phyloP scores from a whole-genome alignment of 1,140 invertebrate species.

The Tetragonula clypearis region DNA sequence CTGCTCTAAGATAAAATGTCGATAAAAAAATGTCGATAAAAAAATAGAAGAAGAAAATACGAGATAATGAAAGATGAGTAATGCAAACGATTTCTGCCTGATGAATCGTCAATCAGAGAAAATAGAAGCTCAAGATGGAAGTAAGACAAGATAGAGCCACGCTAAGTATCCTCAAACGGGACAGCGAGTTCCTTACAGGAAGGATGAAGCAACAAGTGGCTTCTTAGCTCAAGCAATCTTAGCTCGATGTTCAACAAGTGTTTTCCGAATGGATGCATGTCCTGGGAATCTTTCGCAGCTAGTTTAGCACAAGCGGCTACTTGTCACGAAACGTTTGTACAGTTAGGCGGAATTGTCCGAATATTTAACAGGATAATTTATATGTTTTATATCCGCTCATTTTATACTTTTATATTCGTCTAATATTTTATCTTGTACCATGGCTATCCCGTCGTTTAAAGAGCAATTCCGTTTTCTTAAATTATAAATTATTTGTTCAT shows the following conservation, averaged over 20 bases:
- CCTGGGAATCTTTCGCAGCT: constrained; percentile 37
- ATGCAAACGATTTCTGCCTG: not conserved
- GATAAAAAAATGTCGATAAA: too few relatives aligned
- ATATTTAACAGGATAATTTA: not conserved
- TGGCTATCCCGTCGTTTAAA: too few relatives aligned
- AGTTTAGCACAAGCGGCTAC: constrained; percentile 9
- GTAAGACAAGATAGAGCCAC: constrained; percentile 34
- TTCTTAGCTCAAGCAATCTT: constrained; percentile 80
- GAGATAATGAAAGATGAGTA: not conserved
- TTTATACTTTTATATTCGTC: too few relatives aligned
- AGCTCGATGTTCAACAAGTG: constrained; percentile 79
- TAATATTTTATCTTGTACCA: too few relatives aligned
- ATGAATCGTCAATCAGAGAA: not conserved
- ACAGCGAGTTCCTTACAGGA: constrained; percentile 65
- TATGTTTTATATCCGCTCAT: too few relatives aligned
- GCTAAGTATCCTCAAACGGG: constrained; percentile 61
- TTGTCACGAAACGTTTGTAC: constrained; percentile 8
- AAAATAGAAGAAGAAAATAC: too few relatives aligned
- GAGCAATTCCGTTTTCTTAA: too few relatives aligned
- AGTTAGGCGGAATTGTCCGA: too few relatives aligned
- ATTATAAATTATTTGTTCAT: too few relatives aligned
- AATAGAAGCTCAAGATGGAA: not conserved
- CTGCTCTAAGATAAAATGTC: too few relatives aligned
- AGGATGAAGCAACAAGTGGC: constrained; percentile 79
- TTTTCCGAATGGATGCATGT: constrained; percentile 58